Percentiles rank a stretch among this genome's conserved stretches.
These are phyloP conservation scores for Petrocephalus microphthalmus DNA, from an alignment of 2,113 vertebrate genomes.

Conservation along the genomic window DNA sequence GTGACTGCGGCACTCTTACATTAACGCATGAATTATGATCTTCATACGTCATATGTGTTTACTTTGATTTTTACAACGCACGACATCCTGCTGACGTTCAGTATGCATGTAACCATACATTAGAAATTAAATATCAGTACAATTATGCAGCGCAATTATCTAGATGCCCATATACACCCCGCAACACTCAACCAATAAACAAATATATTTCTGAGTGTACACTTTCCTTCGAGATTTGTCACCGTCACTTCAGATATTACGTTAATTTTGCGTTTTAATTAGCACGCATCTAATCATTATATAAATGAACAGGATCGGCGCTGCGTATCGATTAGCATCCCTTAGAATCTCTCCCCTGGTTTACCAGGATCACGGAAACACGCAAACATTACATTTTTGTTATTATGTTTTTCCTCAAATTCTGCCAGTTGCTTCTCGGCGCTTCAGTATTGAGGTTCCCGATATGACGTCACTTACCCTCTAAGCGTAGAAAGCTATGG, in stretches of 20 bases:
- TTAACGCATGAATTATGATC: neutral
- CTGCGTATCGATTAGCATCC: neutral
- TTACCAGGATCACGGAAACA: neutral
- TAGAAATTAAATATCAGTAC: neutral
- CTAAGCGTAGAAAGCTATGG: neutral
- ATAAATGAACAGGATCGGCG: neutral
- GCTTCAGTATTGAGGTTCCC: neutral
- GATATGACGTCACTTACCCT: neutral
- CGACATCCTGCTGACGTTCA: neutral
- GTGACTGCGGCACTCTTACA: constrained; percentile 7
- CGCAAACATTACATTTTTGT: neutral
- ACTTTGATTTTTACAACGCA: neutral
- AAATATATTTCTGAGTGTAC: neutral
- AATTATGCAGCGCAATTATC: too few species aligned
- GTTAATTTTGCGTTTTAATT: neutral
- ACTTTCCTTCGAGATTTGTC: neutral
- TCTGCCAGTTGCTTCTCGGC: neutral
- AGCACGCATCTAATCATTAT: neutral
- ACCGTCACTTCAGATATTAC: neutral
- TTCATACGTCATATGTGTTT: neutral
- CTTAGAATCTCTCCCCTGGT: neutral
- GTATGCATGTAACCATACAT: neutral
- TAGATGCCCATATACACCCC: neutral
- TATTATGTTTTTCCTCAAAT: neutral
- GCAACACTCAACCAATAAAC: neutral